Evolutionary conservation across 2,888 invertebrate species (phyloP).

Genomic region (Pantelozetes paolii): DNA sequence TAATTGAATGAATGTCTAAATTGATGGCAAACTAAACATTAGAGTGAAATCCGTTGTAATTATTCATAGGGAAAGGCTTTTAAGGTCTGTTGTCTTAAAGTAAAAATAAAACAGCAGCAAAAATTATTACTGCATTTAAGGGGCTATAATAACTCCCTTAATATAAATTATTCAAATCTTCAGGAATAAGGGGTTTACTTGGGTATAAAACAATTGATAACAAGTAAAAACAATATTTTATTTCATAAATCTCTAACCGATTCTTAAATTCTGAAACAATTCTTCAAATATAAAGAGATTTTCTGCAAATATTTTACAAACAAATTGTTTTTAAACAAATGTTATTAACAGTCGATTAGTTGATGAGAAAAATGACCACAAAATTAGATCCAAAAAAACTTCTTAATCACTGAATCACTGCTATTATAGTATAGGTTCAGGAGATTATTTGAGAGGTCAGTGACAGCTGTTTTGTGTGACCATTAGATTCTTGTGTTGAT

Average conservation of each 20-base stretch:
- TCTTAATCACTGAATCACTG: slow-evolving; percentile 8
- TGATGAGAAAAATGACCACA: neutral
- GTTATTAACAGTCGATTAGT: neutral
- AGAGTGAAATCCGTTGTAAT: too few species aligned
- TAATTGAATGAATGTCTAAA: neutral
- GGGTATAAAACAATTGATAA: too few species aligned
- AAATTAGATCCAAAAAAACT: neutral
- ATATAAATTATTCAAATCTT: too few species aligned
- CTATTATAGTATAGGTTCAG: neutral
- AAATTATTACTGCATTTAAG: too few species aligned
- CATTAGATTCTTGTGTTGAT: neutral
- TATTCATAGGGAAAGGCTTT: too few species aligned
- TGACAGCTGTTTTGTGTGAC: slow-evolving; percentile 5
- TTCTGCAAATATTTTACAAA: neutral
- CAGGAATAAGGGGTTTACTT: too few species aligned
- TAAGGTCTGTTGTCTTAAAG: too few species aligned
- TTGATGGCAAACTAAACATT: too few species aligned
- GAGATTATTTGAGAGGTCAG: neutral
- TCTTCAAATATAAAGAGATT: neutral
- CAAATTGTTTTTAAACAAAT: neutral
- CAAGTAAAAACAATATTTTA: too few species aligned
- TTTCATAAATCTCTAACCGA: too few species aligned
- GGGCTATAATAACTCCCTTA: too few species aligned
- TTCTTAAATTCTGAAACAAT: neutral
- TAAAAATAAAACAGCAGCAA: too few species aligned